phyloP scores from a whole-genome alignment of 2,113 vertebrate genomes.

The Cinclus mexicanus region DNA sequence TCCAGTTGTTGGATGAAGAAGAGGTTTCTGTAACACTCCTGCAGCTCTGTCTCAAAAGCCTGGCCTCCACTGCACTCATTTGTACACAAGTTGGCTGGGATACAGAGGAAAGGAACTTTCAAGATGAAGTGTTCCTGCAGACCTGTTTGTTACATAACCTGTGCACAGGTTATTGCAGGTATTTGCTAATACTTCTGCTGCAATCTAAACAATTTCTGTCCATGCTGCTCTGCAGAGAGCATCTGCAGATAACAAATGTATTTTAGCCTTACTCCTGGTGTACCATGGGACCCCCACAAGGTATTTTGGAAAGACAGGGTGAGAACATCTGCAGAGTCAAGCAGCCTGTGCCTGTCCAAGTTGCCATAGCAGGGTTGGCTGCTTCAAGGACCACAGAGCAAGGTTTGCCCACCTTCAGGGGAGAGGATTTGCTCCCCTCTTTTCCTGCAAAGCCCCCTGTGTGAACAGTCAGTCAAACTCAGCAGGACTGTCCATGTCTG shows the following conservation, averaged over 20 bases:
- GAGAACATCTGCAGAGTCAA: accelerated
- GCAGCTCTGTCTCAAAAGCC: neutral
- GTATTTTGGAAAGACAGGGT: neutral
- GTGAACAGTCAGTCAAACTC: neutral
- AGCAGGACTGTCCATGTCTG: neutral
- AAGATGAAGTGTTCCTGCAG: neutral
- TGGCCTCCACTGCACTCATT: neutral
- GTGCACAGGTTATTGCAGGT: neutral
- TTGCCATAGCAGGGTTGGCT: neutral
- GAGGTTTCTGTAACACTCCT: neutral
- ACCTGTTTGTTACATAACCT: neutral
- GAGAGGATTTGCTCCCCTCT: neutral
- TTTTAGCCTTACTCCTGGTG: neutral
- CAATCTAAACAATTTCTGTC: neutral
- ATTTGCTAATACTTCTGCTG: neutral
- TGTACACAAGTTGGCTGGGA: neutral
- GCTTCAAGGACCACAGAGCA: neutral
- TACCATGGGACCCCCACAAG: accelerated
- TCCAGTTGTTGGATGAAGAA: accelerated
- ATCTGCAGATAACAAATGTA: neutral
- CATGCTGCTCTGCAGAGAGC: accelerated
- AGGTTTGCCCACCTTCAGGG: neutral
- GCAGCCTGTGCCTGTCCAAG: neutral
- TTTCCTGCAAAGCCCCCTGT: neutral
- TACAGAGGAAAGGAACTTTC: neutral